Evolutionary conservation across 2,888 invertebrate species (phyloP), one percentile per base, ranked within the genome.

Genomic region (Hirtodrosophila histrioides): DNA sequence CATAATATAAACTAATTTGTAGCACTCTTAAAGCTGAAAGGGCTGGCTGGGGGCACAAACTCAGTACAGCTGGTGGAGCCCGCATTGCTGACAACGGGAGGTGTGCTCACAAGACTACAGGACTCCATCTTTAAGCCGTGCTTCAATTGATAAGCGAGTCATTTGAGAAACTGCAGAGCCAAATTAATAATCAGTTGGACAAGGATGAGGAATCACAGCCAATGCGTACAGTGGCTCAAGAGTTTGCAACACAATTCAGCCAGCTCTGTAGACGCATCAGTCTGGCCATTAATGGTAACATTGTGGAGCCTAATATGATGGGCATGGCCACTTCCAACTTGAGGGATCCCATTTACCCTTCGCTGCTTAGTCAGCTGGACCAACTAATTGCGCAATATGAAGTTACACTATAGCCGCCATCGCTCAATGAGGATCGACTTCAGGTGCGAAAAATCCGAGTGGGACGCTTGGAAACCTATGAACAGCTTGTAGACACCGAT

Each of bases 281-380:
- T 10, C 46, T 51, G 33, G 66, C 61, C n/a, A 43, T 81, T 5
- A 86, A 81, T 78, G 93, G 94, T 78, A 93, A 94, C 81, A 94
- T 93, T 0, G 92, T 93, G n/a, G 49, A 66, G 17, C 67, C 80
- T 2, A 78, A 55, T 39, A 44, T 80, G 8, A 33, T 88, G 12
- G 69, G 74, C 12, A 48, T 74, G 48, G 53, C 80, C 11, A 74
- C 69, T 0, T 65, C 69, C 10, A 80, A 76, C 61, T 92, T 95
- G 35, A 94, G 95, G 67, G 95, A 95, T 86, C 95, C 95, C 11
- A 93, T 94, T 11, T 95, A 95, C 92, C 95, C 94, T 4, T 12
- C 48, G 88, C 93, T 94, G 75, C 90, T 95, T 12, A 93, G 93
- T 77, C 93, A 94, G 84, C 93, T 94, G 63, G 88, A 93, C 29